phyloP scores from a whole-genome alignment of 2,797 vertebrate species.

The Cuniculus paca region DNA sequence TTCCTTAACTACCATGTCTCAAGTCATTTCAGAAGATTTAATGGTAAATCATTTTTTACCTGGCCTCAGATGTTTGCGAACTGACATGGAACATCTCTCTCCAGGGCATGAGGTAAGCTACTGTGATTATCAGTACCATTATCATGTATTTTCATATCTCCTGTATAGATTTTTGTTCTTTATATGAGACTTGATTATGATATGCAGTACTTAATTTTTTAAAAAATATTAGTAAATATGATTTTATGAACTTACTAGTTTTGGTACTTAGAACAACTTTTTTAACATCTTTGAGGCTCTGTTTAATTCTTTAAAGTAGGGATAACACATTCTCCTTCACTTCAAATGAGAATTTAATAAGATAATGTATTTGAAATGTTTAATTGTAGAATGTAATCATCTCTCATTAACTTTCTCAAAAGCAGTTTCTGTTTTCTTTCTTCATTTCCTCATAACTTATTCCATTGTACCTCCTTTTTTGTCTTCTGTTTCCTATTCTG shows the following conservation, averaged over 20 bases:
- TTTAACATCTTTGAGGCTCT: background rate
- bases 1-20: constrained; percentile 87
- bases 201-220: background rate
- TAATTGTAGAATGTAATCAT: background rate
- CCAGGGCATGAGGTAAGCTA: constrained; percentile 96
- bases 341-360: constrained; percentile 6
- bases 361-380: background rate
- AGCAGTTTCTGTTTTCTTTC: background rate
- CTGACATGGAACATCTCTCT: constrained; percentile 98
- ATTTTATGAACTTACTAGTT: background rate
- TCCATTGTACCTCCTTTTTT: background rate
- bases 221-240: background rate
- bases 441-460: background rate
- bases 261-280: background rate
- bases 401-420: constrained; percentile 30
- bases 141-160: background rate
- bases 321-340: background rate
- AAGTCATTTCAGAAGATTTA: constrained; percentile 99
- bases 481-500: background rate
- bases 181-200: background rate
- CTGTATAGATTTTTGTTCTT: background rate
- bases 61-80: constrained; percentile 96
- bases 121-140: background rate
- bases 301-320: constrained; percentile 9
- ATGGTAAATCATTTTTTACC: constrained; percentile 99